Percentiles rank a stretch among this genome's conserved stretches.
Conservation (phyloP, 2,888 invertebrate genomes). For the Apodemia zela region DNA sequence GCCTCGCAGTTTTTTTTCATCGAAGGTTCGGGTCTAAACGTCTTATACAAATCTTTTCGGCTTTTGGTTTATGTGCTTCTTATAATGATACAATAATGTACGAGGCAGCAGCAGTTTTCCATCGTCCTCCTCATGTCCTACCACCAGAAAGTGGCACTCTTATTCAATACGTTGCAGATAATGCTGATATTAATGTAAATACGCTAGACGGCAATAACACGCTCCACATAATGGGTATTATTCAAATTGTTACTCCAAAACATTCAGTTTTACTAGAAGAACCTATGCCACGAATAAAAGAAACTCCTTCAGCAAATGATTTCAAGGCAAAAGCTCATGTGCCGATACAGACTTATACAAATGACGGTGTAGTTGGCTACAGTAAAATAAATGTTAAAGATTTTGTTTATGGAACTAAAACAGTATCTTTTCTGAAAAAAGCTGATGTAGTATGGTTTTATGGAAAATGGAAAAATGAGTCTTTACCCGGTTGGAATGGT, state of each 20-base stretch:
- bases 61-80: conserved; percentile 35
- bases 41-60: conserved; percentile 32
- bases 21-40: conserved; percentile 31
- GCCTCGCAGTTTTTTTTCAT: conserved; percentile 31
- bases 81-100: conserved; percentile 34
- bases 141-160: conserved; percentile 30
- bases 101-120: conserved; percentile 35
- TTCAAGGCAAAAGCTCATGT: conserved; percentile 39
- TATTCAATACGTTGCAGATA: conserved; percentile 35
- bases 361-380: not conserved
- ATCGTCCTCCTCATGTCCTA: conserved; percentile 32
- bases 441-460: conserved; percentile 36
- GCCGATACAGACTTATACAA: conserved; percentile 35
- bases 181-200: conserved; percentile 36
- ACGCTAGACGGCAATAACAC: conserved; percentile 32
- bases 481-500: conserved; percentile 43
- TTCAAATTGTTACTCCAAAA: conserved; percentile 27
- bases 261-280: conserved; percentile 23
- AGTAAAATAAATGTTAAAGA: conserved; percentile 32
- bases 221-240: conserved; percentile 33
- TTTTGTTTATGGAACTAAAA: conserved; percentile 32
- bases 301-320: conserved; percentile 34
- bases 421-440: conserved; percentile 29
- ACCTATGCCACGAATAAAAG: conserved; percentile 26
- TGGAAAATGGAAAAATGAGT: conserved; percentile 38